Evolutionary conservation across 2,113 vertebrate genomes (phyloP).

Genomic region (Pygoscelis antarcticus): DNA sequence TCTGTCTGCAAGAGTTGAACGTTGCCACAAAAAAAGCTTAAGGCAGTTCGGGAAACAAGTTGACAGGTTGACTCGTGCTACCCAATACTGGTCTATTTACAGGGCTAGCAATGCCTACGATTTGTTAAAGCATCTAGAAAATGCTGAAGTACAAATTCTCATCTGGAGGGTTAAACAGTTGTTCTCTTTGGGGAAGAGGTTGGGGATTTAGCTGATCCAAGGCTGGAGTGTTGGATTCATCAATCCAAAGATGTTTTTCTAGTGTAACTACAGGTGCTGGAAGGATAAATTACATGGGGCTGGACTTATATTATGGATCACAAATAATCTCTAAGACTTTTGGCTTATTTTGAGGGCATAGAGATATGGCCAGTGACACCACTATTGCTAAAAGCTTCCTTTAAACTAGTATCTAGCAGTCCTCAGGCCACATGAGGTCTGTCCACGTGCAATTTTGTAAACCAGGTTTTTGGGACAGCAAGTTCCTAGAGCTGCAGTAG

Average conservation of each 20-base stretch:
- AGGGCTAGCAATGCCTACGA: not conserved
- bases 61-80: not conserved
- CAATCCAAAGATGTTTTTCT: not conserved
- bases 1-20: not conserved
- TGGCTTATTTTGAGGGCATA: not conserved
- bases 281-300: not conserved
- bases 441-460: not conserved
- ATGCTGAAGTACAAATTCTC: not conserved
- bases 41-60: accelerated
- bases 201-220: not conserved
- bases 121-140: not conserved
- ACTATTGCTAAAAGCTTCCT: not conserved
- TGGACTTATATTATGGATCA: not conserved
- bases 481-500: not conserved
- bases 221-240: not conserved
- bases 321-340: not conserved
- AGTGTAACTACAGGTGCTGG: not conserved
- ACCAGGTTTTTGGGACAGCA: not conserved
- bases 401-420: not conserved
- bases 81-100: not conserved
- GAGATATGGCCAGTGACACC: not conserved
- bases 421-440: not conserved
- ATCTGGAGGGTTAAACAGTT: not conserved
- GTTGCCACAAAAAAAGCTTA: not conserved
- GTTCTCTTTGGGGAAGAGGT: not conserved